Base-by-base conservation (phyloP, 92 coral and sea anemone genomes). In the Epizoanthus scotinus region DNA sequence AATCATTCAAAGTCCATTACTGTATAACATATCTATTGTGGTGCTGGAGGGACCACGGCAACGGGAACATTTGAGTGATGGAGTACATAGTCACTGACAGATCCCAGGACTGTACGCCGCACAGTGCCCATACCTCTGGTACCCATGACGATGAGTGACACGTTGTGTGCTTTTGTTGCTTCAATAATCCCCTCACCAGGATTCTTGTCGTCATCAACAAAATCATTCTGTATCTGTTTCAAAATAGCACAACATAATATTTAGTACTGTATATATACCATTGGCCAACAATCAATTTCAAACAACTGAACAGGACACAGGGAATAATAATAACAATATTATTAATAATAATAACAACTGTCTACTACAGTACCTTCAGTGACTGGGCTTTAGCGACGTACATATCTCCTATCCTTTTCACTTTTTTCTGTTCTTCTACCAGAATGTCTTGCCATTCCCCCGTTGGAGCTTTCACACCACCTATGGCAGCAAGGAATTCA, bases 71-170 rank as follows among this genome's bases (percentile, higher is more conserved):
- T 75, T 13, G 81, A 25, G 15, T 75, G 81, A 22, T 75, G 81
- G 38, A 75, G 66, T 1, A 34, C 56, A 20, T 59, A 75, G 44
- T 75, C 81, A 59, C 81, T 75, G 67, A 75, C 81, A 0, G 81
- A 75, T 8, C 81, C 81, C 22, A 75, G 68, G 17, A 75, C 4
- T 0, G 81, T 75, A 14, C 81, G 81, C 21, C 81, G 36, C 56
- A 75, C 18, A 0, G 56, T 59, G 19, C 68, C 57, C 81, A 58
- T 0, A 10, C 81, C 81, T 25, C 81, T 75, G 57, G 57, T 59
- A 2, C 81, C 81, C 67, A 75, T 36, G 68, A 75, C 25, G 15
- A 75, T 75, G 8, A 75, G 68, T 1, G 81, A 58, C 28, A 19
- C 69, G 4, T 75, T 12, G n/a, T 75, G 38, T 60, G 17, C 36